A percentile compares a stretch with the other conserved stretches of the same genome.
phyloP scores from a whole-genome alignment of 23 tunicate species.

The Phallusia fumigata region DNA sequence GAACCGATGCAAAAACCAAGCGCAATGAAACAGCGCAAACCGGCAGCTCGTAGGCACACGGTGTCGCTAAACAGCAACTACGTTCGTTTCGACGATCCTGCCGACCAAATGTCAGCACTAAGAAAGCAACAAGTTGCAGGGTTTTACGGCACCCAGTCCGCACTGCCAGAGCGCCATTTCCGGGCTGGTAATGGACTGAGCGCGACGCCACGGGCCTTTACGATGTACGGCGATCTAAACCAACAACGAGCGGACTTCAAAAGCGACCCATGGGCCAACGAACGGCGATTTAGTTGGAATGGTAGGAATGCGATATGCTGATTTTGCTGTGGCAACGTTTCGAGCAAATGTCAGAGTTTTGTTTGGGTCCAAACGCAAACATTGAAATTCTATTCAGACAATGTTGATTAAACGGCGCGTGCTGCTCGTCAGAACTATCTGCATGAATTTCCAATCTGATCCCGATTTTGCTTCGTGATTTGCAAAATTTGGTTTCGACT shows the following conservation, averaged over 20 bases:
- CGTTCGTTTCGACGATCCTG: conserved; percentile 47
- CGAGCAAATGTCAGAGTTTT: neutral
- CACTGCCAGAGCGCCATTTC: neutral
- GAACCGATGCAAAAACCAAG: neutral
- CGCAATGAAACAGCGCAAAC: neutral
- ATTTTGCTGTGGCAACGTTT: neutral
- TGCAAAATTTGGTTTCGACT: too few relatives aligned
- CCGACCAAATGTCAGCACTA: conserved; percentile 31
- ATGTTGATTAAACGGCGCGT: too few relatives aligned
- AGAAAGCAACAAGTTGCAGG: conserved; percentile 55
- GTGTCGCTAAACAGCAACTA: conserved; percentile 34
- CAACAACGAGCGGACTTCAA: neutral
- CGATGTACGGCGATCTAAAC: conserved; percentile 1
- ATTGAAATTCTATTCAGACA: neutral
- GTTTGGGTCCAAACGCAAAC: neutral
- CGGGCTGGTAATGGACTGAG: neutral
- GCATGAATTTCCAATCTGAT: too few relatives aligned
- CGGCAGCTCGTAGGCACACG: conserved; percentile 23
- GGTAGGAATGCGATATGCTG: conserved; percentile 6
- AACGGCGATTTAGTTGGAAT: neutral
- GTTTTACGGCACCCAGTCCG: conserved; percentile 41
- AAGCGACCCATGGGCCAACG: neutral
- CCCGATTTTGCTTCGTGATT: too few relatives aligned
- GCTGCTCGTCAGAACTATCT: too few relatives aligned
- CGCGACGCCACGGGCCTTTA: neutral